phyloP scores from a whole-genome alignment of 2,888 invertebrate species.

The Blomia tropicalis region DNA sequence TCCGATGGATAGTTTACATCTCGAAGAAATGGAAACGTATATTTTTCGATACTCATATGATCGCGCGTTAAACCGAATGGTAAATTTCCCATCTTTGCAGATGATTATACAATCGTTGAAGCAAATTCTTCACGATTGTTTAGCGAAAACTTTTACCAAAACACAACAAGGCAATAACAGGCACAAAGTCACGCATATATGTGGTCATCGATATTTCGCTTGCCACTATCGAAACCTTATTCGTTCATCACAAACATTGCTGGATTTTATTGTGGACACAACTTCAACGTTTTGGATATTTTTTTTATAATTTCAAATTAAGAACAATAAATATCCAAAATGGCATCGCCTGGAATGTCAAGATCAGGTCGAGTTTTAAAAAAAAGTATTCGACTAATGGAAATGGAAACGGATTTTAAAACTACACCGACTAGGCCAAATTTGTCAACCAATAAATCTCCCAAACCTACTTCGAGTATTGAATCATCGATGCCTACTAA shows the following conservation, averaged over 20 bases:
- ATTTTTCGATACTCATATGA: slow-evolving; percentile 9
- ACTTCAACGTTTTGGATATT: not conserved
- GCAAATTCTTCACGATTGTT: not conserved
- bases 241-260: not conserved
- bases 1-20: slow-evolving; percentile 14
- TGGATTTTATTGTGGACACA: not conserved
- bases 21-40: slow-evolving; percentile 12
- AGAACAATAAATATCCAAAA: too few relatives aligned
- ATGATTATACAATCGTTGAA: not conserved
- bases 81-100: slow-evolving; percentile 6
- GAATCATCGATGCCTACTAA: not conserved
- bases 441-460: not conserved
- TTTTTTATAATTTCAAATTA: too few relatives aligned
- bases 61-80: not conserved
- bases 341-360: slow-evolving; percentile 49
- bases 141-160: not conserved
- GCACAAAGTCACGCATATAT: not conserved
- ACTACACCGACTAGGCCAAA: too few relatives aligned
- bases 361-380: slow-evolving; percentile 77
- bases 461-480: not conserved
- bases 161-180: slow-evolving; percentile 6
- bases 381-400: slow-evolving; percentile 82
- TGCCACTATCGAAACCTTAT: not conserved
- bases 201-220: not conserved
- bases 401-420: slow-evolving; percentile 60